Base-by-base conservation (phyloP, 2,888 invertebrate genomes). In the Macrophya alboannulata region DNA sequence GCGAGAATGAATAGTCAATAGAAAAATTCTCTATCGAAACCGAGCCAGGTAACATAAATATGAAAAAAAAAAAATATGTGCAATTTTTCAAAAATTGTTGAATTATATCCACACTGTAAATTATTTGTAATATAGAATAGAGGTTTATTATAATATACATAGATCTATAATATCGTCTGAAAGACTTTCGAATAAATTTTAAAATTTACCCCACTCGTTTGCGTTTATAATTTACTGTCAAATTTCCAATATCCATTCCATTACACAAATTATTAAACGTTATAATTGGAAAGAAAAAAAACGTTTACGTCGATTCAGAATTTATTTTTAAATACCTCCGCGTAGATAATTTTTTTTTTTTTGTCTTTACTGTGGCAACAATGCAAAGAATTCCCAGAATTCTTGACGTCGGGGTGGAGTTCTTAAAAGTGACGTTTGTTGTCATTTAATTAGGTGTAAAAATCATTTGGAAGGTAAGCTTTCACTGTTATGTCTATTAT, bases 61-160 rank as follows among this genome's bases (percentile, higher is more conserved):
- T 62, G 31, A 55, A 37, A 31, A 8, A 51, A 25, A 15, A 51
- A 51, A 51, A 37, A 45, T 65, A 77, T 81, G 85, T 85, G 85
- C 85, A 85, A 85, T 85, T 85, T 85, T 82, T 37, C 12, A 71
- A 55, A 71, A 83, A 85, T 51, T 82, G 81, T 68, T 17, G 15
- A 85, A 79, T 85, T 48, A 85, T 85, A 82, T 79, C 43, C 85
- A 81, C 45, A 79, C 48, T 85, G 82, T 82, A 85, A 51, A 85
- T 85, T 65, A 82, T 45, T 79, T 85, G 85, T 85, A 85, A 51
- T 83, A 85, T 85, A 85, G 79, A 68, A 79, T 85, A 85, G 81
- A 85, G 59, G 43, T 62, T 84, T 84, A 62, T 77, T 77, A 84
- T 84, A 40, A 84, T 84, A 40, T 74, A 55, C 77, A 77, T 51